Base-by-base conservation (phyloP, 2,113 vertebrate species). In the Pyrgilauda ruficollis region DNA sequence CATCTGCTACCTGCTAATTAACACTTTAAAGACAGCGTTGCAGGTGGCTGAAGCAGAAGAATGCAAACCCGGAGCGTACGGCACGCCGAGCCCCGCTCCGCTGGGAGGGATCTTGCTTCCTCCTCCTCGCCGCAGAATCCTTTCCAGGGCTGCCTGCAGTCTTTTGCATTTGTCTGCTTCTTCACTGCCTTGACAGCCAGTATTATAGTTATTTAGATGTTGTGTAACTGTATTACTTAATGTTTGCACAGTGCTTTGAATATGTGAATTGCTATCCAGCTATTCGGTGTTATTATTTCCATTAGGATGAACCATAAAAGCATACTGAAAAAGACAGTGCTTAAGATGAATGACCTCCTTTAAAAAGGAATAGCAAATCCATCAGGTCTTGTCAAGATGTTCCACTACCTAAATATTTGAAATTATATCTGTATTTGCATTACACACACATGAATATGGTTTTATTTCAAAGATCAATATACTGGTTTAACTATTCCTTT, bases 171-270 rank as follows among this genome's bases (percentile, higher is more conserved):
- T 86, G 47, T 84, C 93, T 94, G 31, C 44, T 68, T 61, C 95
- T 77, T 86, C 79, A 67, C 11, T 30, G 66, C 83, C 94, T 93
- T 97, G 96, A 95, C 94, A 97, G 93, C 66, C 73, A 92, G 47
- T 96, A 92, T 97, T 95, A 95, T 14, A 96, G 94, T 92, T 96
- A 96, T 95, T 96, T 96, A 93, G 94, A 72, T 94, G 92, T 94
- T 96, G 79, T 95, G 83, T 90, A 95, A 94, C 85, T 95, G 77
- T 87, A 78, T 88, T 96, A 93, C 83, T 73, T 95, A 93, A 96
- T 95, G 88, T 95, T 96, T 97, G 79, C 46, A 66, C 83, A 89
- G 93, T 78, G 83, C 85, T 93, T 92, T 93, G 90, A 93, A 88
- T 96, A 80, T 30, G 44, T 90, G 92, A 95, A 94, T 95, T 92